These are phyloP conservation scores for Platycheirus rosarum DNA, from an alignment of 2,888 invertebrate species.

Conservation along the genomic window DNA sequence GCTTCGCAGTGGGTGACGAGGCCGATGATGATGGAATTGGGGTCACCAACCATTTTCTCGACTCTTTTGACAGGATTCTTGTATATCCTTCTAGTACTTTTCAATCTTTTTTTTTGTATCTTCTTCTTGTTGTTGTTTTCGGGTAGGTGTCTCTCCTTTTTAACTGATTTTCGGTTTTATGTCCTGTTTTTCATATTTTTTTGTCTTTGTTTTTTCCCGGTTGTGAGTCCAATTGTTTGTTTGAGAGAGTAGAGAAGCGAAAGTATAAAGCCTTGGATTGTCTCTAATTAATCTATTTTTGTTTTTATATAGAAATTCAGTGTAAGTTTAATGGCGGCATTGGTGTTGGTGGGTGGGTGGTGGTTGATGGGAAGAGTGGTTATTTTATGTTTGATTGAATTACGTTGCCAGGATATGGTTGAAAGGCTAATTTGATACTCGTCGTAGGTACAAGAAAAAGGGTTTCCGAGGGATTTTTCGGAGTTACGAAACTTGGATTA, in stretches of 20 bases:
- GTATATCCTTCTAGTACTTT: constrained; percentile 5
- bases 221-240: constrained; percentile 37
- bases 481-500: not conserved
- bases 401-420: constrained; percentile 6
- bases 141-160: constrained; percentile 33
- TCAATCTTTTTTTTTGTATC: constrained; percentile 10
- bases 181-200: constrained; percentile 33
- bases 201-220: constrained; percentile 28
- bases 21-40: constrained; percentile 70
- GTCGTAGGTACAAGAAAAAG: no score
- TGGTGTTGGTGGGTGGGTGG: not conserved
- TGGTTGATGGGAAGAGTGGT: constrained; percentile 1
- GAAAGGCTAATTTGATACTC: constrained; percentile 3
- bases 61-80: constrained; percentile 59
- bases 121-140: constrained; percentile 49
- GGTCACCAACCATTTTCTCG: constrained; percentile 59
- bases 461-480: not conserved
- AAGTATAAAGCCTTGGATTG: constrained; percentile 53
- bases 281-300: constrained; percentile 69
- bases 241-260: not conserved
- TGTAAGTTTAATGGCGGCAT: constrained; percentile 13
- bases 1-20: constrained; percentile 65
- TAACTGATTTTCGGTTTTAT: constrained; percentile 58
- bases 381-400: constrained; percentile 24
- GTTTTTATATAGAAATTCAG: not conserved